Percentiles rank a stretch among this genome's conserved stretches.
phyloP scores from a whole-genome alignment of 2,797 vertebrate genomes.

The Pangasius sanitwongsei region DNA sequence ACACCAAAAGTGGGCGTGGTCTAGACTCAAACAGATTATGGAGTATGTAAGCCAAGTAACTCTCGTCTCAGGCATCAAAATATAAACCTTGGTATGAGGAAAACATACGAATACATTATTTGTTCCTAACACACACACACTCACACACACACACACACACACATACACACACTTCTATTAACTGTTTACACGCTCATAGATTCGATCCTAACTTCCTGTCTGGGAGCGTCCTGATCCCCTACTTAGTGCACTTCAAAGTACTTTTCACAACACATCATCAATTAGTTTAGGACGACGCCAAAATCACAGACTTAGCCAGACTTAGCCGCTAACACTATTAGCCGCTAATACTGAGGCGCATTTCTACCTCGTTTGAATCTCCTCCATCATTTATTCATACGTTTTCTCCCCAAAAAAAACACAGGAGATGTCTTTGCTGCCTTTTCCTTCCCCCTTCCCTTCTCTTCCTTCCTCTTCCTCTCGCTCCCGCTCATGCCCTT shows the following conservation, averaged over 20 bases:
- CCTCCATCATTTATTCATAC: conserved; percentile 76
- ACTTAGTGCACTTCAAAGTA: neutral
- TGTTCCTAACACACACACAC: neutral
- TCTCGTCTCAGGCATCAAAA: neutral
- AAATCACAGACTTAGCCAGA: neutral
- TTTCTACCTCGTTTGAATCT: conserved; percentile 62
- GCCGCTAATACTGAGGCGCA: neutral
- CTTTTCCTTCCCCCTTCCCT: conserved; percentile 45
- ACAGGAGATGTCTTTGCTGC: conserved; percentile 52
- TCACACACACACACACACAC: neutral
- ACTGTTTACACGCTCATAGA: neutral
- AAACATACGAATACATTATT: neutral
- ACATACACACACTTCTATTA: neutral
- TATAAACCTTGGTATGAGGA: neutral
- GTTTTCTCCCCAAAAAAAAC: conserved; percentile 51
- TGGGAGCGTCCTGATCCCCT: neutral
- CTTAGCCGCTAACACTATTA: neutral
- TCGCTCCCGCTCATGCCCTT: conserved; percentile 69
- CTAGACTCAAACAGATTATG: neutral
- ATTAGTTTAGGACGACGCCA: neutral
- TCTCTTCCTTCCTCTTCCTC: conserved; percentile 39
- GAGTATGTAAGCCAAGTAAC: neutral
- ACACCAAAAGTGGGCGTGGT: neutral
- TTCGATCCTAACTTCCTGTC: neutral
- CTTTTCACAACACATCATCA: neutral